Evolutionary conservation across 2,888 invertebrate species (phyloP), one percentile per base, ranked within the genome.

Genomic region (Parnassius mnemosyne): DNA sequence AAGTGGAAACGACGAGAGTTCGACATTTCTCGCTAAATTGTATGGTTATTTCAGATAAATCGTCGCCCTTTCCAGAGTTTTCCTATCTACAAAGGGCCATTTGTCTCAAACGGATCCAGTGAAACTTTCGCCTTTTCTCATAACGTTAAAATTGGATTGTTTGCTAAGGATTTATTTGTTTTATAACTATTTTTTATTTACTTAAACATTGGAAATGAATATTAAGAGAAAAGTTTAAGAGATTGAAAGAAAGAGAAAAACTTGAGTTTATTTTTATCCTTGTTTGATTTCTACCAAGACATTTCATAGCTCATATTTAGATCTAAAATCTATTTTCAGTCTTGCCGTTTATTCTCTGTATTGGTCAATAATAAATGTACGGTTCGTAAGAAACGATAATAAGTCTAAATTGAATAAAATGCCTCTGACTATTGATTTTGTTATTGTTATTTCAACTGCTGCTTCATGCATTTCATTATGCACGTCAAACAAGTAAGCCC

Each of bases 11-110:
- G 85, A 81, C 81, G 81, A 83, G 82, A 86, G 79, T 89, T 89
- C 86, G 86, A 88, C 84, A 73, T 83, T 81, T 82, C 80, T 75
- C 76, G 81, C 81, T 80, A 86, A 86, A 87, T 86, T 87, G 85
- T 86, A 86, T 84, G 85, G 85, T 85, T 88, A 86, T 90, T 89
- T 87, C 81, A 87, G 86, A 89, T 87, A 89, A 88, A 91, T 90
- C 81, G 84, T 78, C 81, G 79, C 82, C 81, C 83, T 84, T 83
- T 78, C 80, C 79, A 79, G 80, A 82, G 79, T 86, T 84, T 81
- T 77, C 83, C 83, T 85, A 84, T 88, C 85, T 83, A 81, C 79
- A 84, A 85, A 84, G 76, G 79, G 76, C 80, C 83, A 87, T 89
- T 89, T 88, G 85, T 88, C 87, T 85, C 79, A 76, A 81, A 81